Base-by-base conservation (phyloP, 2,113 vertebrate species). In the Chloroceryle aenea region DNA sequence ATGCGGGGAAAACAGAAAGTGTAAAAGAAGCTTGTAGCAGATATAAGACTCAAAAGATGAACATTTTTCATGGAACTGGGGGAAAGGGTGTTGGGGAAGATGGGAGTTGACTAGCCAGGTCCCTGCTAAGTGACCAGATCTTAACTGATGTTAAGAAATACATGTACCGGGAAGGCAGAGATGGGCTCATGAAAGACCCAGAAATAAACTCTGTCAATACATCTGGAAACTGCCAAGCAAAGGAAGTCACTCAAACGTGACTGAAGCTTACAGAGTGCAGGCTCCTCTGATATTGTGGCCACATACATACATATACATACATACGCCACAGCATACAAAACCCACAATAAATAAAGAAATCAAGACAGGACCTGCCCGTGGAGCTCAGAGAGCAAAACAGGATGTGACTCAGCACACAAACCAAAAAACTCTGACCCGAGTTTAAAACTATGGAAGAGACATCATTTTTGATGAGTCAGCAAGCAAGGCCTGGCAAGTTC, bases 201-300 rank as follows among this genome's bases (percentile, higher is more conserved):
- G 72, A 95, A 90, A 92, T 81, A 93, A 93, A 78, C 21, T 73
- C 59, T 71, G 76, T 15, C 55, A 90, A 90, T 89, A 90, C 43
- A 72, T 81, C 86, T 89, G 80, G 93, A 95, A 92, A 89, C 59
- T 95, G 86, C 87, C 86, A 93, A 92, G 88, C n/a, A 71, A 77
- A 95, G 86, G 91, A 95, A 96, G 52, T 89, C 29, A 74, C 21
- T 26, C 86, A 95, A 83, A 90, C 93, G 77, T 7, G 8, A 34
- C 32, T 75, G 86, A 78, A 78, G 47, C 26, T 84, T 77, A 67
- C 26, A 52, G 55, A 75, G 61, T 4, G 5, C 68, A 72, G 86
- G 43, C 64, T 84, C 34, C 76, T 77, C 50, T 34, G 52, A 84
- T 87, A 48, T 26, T 34, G 42, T 53, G 43, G 27, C 71, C 63